phyloP scores from a whole-genome alignment of 1,140 invertebrate species.

The Drosophila triauraria region DNA sequence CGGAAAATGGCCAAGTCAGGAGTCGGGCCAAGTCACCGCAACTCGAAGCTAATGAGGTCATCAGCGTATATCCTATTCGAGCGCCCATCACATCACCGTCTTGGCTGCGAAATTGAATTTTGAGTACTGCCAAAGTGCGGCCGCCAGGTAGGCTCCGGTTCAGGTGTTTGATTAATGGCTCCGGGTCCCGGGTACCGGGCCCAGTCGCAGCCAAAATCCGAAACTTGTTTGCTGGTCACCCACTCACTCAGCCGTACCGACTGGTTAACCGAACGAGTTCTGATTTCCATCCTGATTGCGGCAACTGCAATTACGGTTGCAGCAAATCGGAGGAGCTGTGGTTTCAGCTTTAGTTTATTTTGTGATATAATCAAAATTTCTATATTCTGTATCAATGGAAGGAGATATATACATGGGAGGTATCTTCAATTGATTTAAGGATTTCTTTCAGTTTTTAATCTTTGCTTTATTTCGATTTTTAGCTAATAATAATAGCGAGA shows the following conservation, averaged over 20 bases:
- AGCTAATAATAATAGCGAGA: no score
- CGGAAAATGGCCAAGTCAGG: slow-evolving; percentile 52
- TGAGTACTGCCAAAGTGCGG: slow-evolving; percentile 40
- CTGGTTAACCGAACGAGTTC: slow-evolving; percentile 5
- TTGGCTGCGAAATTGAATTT: slow-evolving; percentile 53
- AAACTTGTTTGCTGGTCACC: slow-evolving; percentile 12
- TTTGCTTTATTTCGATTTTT: no score
- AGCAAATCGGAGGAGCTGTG: slow-evolving; percentile 6
- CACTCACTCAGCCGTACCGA: not conserved
- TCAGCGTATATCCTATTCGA: slow-evolving; percentile 22
- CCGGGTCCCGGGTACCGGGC: not conserved
- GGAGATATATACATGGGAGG: not conserved
- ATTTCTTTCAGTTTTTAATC: no score
- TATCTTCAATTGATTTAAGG: no score
- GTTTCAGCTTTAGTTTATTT: not conserved
- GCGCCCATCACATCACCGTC: slow-evolving; percentile 18
- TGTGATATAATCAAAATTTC: not conserved
- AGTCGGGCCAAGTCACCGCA: slow-evolving; percentile 23
- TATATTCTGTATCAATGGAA: not conserved
- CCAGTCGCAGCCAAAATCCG: slow-evolving; percentile 8
- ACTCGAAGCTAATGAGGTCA: slow-evolving; percentile 56
- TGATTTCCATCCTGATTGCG: slow-evolving; percentile 19
- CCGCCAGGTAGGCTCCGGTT: slow-evolving; percentile 33
- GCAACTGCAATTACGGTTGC: slow-evolving; percentile 2
- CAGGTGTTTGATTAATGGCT: slow-evolving; percentile 57